phyloP scores from a whole-genome alignment of 2,113 vertebrate species.

The Callochromis pleurospilus region DNA sequence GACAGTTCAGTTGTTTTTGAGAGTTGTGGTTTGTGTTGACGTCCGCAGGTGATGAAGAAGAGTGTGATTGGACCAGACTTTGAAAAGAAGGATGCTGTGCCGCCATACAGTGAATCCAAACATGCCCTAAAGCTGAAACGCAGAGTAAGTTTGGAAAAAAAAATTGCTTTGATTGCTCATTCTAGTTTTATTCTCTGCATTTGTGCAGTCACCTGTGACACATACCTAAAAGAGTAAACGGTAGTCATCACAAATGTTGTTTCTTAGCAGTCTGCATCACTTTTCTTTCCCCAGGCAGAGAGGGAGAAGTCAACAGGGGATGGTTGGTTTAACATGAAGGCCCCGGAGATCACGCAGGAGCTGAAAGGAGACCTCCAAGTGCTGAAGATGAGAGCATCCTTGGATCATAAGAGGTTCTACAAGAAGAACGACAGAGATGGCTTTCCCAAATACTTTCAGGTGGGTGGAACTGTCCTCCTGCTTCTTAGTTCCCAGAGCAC shows the following conservation, averaged over 20 bases:
- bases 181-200: not conserved
- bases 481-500: not conserved
- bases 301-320: constrained; percentile 83
- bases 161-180: not conserved
- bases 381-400: constrained; percentile 86
- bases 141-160: constrained; percentile 68
- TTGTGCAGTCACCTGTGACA: not conserved
- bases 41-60: constrained; percentile 83
- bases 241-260: not conserved
- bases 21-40: not conserved
- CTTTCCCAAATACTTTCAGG: constrained; percentile 94
- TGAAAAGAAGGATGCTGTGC: constrained; percentile 84
- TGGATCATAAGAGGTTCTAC: constrained; percentile 95
- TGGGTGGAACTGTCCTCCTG: constrained; percentile 22
- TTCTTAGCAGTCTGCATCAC: not conserved
- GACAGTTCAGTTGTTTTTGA: not conserved
- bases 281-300: constrained; percentile 71
- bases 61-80: constrained; percentile 88
- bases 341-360: constrained; percentile 87
- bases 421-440: constrained; percentile 96
- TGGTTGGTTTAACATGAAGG: constrained; percentile 96
- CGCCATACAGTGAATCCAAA: constrained; percentile 82
- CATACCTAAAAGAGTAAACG: fast-evolving
- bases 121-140: constrained; percentile 78
- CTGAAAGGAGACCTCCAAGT: constrained; percentile 86